A percentile compares a stretch with the other conserved stretches of the same genome.
Conservation (phyloP, 2,113 vertebrate genomes). For the Hippocampus zosterae region DNA sequence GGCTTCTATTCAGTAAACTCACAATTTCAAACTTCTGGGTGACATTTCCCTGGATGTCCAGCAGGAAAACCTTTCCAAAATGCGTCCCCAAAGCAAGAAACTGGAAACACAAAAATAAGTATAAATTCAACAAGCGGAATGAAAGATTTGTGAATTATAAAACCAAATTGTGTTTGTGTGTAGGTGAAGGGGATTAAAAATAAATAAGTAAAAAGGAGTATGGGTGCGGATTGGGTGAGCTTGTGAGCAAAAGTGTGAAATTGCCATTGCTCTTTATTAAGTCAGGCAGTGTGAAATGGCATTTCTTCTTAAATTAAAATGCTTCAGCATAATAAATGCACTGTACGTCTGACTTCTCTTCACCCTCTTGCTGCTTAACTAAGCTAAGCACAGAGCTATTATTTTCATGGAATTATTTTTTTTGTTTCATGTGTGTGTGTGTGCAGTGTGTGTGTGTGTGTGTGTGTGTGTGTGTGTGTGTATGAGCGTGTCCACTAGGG, state of each 20-base stretch:
- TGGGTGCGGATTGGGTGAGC: slow-evolving; percentile 59
- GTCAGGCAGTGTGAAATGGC: slow-evolving; percentile 81
- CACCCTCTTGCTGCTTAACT: slow-evolving; percentile 39
- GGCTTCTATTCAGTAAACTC: slow-evolving; percentile 64
- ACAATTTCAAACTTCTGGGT: slow-evolving; percentile 97
- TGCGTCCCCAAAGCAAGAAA: slow-evolving; percentile 96
- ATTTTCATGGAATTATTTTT: slow-evolving; percentile 50
- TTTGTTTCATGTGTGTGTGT: slow-evolving; percentile 27
- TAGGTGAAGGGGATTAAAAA: slow-evolving; percentile 71
- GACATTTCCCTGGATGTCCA: slow-evolving; percentile 94
- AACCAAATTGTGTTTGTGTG: not conserved
- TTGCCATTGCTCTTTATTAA: slow-evolving; percentile 80
- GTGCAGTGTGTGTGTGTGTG: too few relatives aligned
- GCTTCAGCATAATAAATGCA: slow-evolving; percentile 81
- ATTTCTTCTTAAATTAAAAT: slow-evolving; percentile 73
- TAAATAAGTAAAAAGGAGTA: slow-evolving; percentile 42
- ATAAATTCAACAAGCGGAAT: slow-evolving; percentile 41
- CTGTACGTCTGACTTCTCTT: slow-evolving; percentile 63
- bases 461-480: too few relatives aligned
- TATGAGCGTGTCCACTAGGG: slow-evolving; percentile 48
- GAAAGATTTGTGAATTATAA: slow-evolving; percentile 30
- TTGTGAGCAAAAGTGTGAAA: slow-evolving; percentile 77
- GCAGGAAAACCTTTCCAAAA: slow-evolving; percentile 93
- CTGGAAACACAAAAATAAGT: slow-evolving; percentile 65
- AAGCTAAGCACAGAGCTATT: slow-evolving; percentile 39